A percentile compares a stretch with the other conserved stretches of the same genome.
Conservation (phyloP, 2,797 vertebrate species). For the Epinephelus coioides region DNA sequence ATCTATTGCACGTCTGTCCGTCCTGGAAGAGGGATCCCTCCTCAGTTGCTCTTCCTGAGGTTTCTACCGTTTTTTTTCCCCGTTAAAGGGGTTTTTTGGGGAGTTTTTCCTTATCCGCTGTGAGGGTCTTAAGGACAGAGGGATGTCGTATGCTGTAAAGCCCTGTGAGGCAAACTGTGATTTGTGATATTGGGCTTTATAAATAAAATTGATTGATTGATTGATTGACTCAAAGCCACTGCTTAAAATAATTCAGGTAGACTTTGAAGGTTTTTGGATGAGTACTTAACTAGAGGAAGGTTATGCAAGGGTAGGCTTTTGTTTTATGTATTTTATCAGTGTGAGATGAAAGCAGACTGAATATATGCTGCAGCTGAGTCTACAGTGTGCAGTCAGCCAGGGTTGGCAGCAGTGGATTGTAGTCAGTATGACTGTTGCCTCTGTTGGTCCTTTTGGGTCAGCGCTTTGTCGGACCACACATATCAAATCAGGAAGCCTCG, state of each 20-base stretch:
- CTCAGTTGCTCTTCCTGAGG: too few species aligned
- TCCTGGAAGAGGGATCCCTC: too few species aligned
- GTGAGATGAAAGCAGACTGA: constrained; percentile 24
- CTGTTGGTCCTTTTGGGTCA: constrained; percentile 47
- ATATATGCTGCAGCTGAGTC: constrained; percentile 7
- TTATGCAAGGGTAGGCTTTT: neutral
- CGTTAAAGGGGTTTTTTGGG: too few species aligned
- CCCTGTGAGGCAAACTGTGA: too few species aligned
- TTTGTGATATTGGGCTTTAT: too few species aligned
- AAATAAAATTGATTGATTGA: too few species aligned
- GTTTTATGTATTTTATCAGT: neutral
- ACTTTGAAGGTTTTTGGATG: neutral
- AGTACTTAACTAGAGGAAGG: neutral
- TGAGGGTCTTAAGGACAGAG: too few species aligned
- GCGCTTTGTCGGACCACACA: constrained; percentile 31
- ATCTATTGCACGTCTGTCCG: too few species aligned
- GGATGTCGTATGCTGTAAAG: too few species aligned
- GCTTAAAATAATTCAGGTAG: neutral
- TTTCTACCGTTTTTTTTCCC: too few species aligned
- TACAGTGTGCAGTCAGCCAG: constrained; percentile 12
- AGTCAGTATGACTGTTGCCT: constrained; percentile 35
- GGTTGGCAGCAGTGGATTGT: constrained; percentile 2
- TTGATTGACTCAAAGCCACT: neutral
- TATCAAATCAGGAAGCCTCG: constrained; percentile 21
- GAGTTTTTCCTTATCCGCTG: too few species aligned